phyloP scores from a whole-genome alignment of 2,113 vertebrate genomes.

The Onychorhynchus coronatus region DNA sequence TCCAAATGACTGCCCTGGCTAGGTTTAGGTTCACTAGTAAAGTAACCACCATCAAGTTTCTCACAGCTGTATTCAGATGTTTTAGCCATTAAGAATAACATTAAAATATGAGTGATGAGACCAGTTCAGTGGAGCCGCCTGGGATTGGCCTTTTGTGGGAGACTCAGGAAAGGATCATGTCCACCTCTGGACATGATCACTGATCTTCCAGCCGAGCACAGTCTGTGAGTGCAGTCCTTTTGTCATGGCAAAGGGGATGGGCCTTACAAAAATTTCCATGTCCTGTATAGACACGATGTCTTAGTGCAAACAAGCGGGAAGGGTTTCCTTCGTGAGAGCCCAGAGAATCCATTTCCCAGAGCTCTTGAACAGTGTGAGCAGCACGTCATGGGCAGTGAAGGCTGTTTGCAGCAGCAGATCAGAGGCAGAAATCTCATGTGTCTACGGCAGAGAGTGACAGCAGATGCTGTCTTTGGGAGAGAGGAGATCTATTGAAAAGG shows the following conservation, averaged over 20 bases:
- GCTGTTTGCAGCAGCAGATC: neutral
- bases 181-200: neutral
- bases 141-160: neutral
- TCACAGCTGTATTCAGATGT: neutral
- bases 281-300: fast-evolving
- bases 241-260: neutral
- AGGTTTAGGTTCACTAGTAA: neutral
- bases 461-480: conserved; percentile 2
- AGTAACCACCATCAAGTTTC: neutral
- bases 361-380: neutral
- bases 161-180: neutral
- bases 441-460: neutral
- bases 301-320: neutral
- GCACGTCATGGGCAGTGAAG: fast-evolving
- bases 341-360: neutral
- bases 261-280: neutral
- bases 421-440: neutral
- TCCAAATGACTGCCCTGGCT: neutral
- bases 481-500: neutral
- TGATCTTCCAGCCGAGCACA: neutral
- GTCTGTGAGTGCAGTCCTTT: neutral
- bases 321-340: neutral
- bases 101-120: neutral
- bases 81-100: neutral
- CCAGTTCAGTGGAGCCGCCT: neutral